Evolutionary conservation across 2,888 invertebrate genomes (phyloP), one percentile per base, ranked within the genome.

Genomic region (Parapristionchus giblindavisi): DNA sequence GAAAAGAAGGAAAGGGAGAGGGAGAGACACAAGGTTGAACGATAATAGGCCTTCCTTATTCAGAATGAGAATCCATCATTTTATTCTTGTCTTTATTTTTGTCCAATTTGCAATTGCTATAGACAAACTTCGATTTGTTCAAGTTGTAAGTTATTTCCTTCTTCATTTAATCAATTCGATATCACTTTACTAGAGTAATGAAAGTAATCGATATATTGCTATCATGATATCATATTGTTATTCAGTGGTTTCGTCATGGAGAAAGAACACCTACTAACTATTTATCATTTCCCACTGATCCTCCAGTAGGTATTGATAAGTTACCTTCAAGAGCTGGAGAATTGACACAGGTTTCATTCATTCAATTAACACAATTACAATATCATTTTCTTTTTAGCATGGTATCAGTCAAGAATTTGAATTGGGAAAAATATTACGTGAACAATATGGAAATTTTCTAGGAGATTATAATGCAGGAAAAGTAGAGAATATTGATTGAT

Each of bases 161-260:
- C 24, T 48, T 51, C 32, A 34, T 68, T 68, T 17, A 6, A 6
- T 34, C 3, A 17, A 34, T 68, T 32, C 32, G 32, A 51, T 48
- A 14, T 21, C 48, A n/a, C n/a, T n/a, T n/a, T n/a, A n/a, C n/a
- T n/a, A n/a, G n/a, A n/a, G n/a, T n/a, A n/a, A n/a, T n/a, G n/a
- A n/a, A n/a, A n/a, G n/a, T n/a, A n/a, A n/a, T n/a, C n/a, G n/a
- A n/a, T n/a, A n/a, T n/a, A n/a, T n/a, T n/a, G n/a, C n/a, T n/a
- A n/a, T n/a, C n/a, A n/a, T n/a, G n/a, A n/a, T n/a, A n/a, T n/a
- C n/a, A 61, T 40, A 17, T 27, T n/a, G 43, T 65, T 34, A 29
- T 56, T 38, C 52, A 73, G 73, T 73, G 73, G 73, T 73, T 73
- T 24, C 73, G 73, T 48, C 73, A 73, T 36, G 73, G 73, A 11